Conservation (phyloP, 1,140 invertebrate species). For the Popillia japonica region DNA sequence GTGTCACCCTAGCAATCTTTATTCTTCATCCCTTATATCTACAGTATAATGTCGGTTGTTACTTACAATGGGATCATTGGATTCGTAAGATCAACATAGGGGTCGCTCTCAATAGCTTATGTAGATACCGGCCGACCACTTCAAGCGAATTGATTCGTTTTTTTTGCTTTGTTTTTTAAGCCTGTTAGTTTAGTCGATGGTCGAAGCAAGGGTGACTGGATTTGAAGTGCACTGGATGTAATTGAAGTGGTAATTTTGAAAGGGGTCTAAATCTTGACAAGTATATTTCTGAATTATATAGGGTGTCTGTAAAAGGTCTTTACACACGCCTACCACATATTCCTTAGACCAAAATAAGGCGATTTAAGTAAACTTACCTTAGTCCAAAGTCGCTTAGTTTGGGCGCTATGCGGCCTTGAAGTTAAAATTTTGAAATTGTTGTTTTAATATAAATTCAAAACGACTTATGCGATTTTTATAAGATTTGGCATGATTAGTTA, state of each 20-base stretch:
- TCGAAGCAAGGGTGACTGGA: constrained; percentile 2
- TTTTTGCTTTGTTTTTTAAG: neutral
- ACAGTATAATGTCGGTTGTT: constrained; percentile 9
- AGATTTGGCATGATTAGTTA: too few relatives aligned
- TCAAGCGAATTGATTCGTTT: neutral
- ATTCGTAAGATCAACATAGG: constrained; percentile 41
- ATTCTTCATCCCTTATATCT: neutral
- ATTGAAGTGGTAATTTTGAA: neutral
- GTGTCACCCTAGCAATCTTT: neutral
- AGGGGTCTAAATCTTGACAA: too few relatives aligned
- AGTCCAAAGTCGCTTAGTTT: too few relatives aligned
- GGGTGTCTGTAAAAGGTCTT: too few relatives aligned
- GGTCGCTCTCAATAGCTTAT: constrained; percentile 1
- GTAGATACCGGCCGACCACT: neutral
- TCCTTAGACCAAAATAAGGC: too few relatives aligned
- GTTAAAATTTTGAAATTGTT: too few relatives aligned
- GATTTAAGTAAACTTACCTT: too few relatives aligned
- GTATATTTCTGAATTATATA: too few relatives aligned
- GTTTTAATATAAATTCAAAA: too few relatives aligned
- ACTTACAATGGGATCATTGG: constrained; percentile 43
- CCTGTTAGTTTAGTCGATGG: neutral
- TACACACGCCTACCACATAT: too few relatives aligned
- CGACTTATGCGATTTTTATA: too few relatives aligned
- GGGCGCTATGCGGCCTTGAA: too few relatives aligned
- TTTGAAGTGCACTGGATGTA: neutral